A percentile compares a stretch with the other conserved stretches of the same genome.
Evolutionary conservation across 2,113 vertebrate genomes (phyloP).

Genomic region (Uropsilus gracilis): DNA sequence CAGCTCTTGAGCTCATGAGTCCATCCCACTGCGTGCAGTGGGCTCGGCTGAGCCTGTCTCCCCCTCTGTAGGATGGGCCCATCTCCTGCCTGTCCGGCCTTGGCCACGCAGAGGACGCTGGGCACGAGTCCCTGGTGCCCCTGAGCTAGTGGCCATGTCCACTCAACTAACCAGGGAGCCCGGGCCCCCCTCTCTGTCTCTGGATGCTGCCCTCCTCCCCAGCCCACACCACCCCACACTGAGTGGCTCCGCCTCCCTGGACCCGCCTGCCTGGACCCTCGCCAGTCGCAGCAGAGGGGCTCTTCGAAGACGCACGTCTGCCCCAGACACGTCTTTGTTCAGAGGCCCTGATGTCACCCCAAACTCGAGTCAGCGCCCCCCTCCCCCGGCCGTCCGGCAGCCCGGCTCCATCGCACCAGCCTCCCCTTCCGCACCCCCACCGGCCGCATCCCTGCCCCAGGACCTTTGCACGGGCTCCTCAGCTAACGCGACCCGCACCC

Average conservation of each 20-base stretch:
- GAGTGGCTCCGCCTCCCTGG: too few species aligned
- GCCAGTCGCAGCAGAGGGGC: neutral
- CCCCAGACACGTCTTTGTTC: neutral
- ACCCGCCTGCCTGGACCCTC: too few species aligned
- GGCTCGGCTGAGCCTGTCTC: neutral
- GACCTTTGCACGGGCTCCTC: too few species aligned
- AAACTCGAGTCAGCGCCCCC: neutral
- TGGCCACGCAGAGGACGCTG: fast-evolving
- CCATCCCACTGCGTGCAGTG: too few species aligned
- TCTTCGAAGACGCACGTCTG: neutral
- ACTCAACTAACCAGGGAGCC: neutral
- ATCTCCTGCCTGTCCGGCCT: too few species aligned
- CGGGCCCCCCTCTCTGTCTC: too few species aligned
- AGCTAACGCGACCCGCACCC: fast-evolving
- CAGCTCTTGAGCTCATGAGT: neutral
- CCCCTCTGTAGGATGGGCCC: neutral
- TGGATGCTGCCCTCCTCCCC: too few species aligned
- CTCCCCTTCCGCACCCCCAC: neutral
- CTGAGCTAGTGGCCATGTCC: too few species aligned
- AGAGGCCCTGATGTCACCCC: fast-evolving
- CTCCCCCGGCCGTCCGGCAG: neutral
- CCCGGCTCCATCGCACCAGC: too few species aligned
- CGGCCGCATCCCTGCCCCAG: neutral
- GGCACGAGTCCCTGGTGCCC: neutral
- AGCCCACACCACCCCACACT: too few species aligned